These are phyloP conservation scores for Anguilla rostrata DNA, from an alignment of 2,113 vertebrate species.

Conservation along the genomic window DNA sequence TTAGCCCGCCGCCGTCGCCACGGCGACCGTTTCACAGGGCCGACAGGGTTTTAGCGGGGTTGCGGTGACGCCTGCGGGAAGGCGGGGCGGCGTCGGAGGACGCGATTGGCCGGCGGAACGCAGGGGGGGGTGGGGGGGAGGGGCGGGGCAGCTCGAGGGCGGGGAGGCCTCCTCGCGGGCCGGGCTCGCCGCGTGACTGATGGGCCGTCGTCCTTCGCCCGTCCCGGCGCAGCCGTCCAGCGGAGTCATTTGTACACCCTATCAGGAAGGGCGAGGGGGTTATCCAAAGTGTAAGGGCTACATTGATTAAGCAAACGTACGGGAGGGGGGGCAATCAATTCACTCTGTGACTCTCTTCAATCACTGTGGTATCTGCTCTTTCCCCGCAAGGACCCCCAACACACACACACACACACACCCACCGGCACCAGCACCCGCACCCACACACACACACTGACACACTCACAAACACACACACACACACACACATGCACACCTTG, in stretches of 20 bases:
- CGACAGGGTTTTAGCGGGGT: background rate
- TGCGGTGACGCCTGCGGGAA: background rate
- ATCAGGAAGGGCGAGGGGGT: background rate
- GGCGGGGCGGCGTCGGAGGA: background rate
- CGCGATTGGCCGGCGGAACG: background rate
- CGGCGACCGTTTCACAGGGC: background rate
- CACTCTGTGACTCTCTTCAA: background rate
- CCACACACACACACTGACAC: no score
- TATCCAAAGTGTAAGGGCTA: background rate
- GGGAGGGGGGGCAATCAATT: background rate
- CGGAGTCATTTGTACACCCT: background rate
- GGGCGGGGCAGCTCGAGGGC: background rate
- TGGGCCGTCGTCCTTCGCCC: background rate
- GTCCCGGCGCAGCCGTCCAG: background rate
- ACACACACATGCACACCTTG: background rate
- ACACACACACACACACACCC: no score
- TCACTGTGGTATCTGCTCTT: background rate
- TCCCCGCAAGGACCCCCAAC: background rate
- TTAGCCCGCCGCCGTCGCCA: background rate
- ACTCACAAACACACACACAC: no score
- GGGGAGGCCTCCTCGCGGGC: no score
- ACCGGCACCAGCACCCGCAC: no score
- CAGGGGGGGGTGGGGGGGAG: background rate
- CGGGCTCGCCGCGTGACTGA: background rate
- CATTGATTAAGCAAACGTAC: slow-evolving; percentile 10